A percentile compares a stretch with the other conserved stretches of the same genome.
Evolutionary conservation across 2,113 vertebrate species (phyloP).

Genomic region (Sardina pilchardus): DNA sequence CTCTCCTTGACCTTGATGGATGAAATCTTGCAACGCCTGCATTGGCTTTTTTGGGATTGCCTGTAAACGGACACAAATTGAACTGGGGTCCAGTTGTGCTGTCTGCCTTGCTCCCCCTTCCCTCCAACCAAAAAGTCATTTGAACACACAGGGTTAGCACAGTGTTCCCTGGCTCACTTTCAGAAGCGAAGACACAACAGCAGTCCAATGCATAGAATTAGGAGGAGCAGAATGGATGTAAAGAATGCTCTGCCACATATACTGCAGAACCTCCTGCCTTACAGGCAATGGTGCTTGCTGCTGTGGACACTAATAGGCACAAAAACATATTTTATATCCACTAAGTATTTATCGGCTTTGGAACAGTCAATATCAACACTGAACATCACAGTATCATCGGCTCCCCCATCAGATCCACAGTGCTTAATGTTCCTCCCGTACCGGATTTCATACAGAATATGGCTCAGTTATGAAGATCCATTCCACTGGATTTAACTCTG

Average conservation of each 20-base stretch:
- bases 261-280: neutral
- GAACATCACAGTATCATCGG: neutral
- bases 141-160: neutral
- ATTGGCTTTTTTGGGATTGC: constrained; percentile 38
- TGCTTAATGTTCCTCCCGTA: no score
- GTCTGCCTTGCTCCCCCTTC: constrained; percentile 16
- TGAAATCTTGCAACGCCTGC: constrained; percentile 42
- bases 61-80: constrained; percentile 35
- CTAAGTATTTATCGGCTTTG: neutral
- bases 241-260: neutral
- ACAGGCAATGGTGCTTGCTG: neutral
- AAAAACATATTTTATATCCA: neutral
- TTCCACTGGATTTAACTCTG: no score
- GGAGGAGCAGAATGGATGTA: neutral
- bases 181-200: neutral
- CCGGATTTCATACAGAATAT: no score
- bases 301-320: neutral
- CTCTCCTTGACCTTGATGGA: constrained; percentile 46
- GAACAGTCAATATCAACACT: neutral
- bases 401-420: neutral
- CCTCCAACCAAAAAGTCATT: constrained; percentile 23
- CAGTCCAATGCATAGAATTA: neutral
- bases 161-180: neutral
- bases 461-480: no score
- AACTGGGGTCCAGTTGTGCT: constrained; percentile 39